These are phyloP conservation scores for Apoderus coryli DNA, from an alignment of 2,888 invertebrate species.

Conservation along the genomic window DNA sequence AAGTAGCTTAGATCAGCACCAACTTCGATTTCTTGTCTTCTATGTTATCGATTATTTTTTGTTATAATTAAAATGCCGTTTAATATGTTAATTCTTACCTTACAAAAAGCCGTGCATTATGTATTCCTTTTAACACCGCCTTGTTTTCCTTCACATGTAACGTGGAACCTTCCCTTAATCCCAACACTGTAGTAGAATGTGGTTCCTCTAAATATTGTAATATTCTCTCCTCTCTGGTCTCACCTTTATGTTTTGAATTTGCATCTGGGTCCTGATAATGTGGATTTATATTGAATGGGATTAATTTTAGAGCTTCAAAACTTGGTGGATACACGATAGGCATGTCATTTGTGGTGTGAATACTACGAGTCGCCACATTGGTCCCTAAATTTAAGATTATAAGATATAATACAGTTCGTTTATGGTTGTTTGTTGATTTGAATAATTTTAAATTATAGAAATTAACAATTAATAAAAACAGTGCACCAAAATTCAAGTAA, in stretches of 20 bases:
- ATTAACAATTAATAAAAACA: no score
- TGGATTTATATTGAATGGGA: constrained; percentile 76
- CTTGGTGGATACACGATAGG: constrained; percentile 65
- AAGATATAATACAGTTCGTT: no score
- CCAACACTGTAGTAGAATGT: constrained; percentile 46
- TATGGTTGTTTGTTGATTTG: no score
- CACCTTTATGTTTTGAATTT: constrained; percentile 55
- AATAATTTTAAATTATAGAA: no score
- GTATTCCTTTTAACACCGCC: constrained; percentile 45
- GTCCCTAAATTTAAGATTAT: no score
- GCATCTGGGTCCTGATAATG: constrained; percentile 58
- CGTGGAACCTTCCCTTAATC: constrained; percentile 56
- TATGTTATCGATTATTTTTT: no score
- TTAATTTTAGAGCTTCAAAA: constrained; percentile 54
- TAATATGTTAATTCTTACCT: constrained; percentile 35
- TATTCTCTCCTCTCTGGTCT: constrained; percentile 63
- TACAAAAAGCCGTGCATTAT: constrained; percentile 48
- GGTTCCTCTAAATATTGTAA: constrained; percentile 49
- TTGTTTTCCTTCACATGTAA: constrained; percentile 44
- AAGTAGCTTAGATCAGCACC: no score
- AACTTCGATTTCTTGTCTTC: no score
- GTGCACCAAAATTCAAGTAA: no score
- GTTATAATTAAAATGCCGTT: background rate
- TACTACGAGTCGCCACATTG: constrained; percentile 66
- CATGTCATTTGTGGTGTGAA: constrained; percentile 80